phyloP scores from a whole-genome alignment of 2,888 invertebrate genomes.

The Syritta pipiens region DNA sequence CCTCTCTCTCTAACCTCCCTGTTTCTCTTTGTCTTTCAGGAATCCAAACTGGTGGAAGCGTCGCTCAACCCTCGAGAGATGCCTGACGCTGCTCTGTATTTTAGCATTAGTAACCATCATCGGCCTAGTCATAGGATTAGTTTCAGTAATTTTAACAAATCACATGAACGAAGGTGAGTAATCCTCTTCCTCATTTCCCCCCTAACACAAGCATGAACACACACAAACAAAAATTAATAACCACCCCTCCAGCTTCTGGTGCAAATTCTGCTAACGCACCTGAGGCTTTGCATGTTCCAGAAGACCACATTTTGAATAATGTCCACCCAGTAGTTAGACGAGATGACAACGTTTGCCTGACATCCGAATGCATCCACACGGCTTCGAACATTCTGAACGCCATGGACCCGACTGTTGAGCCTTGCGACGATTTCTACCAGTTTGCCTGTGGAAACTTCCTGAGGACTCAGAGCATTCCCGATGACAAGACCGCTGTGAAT shows the following conservation, averaged over 20 bases:
- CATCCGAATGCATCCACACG: conserved; percentile 88
- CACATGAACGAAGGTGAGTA: conserved; percentile 74
- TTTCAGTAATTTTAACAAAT: conserved; percentile 80
- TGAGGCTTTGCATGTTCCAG: conserved; percentile 74
- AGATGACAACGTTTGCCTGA: conserved; percentile 82
- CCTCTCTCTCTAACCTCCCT: background rate
- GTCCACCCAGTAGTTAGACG: conserved; percentile 63
- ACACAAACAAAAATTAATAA: background rate
- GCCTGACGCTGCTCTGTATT: conserved; percentile 82
- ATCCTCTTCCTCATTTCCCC: conserved; percentile 19
- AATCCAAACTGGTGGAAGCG: conserved; percentile 91
- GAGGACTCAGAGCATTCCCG: conserved; percentile 85
- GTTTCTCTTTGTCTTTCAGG: conserved; percentile 80
- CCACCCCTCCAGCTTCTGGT: background rate
- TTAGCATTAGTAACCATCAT: conserved; percentile 83
- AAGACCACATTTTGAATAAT: conserved; percentile 72
- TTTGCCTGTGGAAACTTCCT: conserved; percentile 88
- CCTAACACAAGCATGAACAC: background rate
- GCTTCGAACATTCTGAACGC: conserved; percentile 84
- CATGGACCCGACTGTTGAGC: conserved; percentile 84
- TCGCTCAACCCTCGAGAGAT: conserved; percentile 86
- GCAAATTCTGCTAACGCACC: conserved; percentile 65
- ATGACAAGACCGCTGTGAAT: conserved; percentile 81
- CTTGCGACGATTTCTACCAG: conserved; percentile 89
- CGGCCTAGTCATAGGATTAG: conserved; percentile 83